These are phyloP conservation scores for Periparus ater DNA, from an alignment of 2,797 vertebrate genomes.

Conservation along the genomic window DNA sequence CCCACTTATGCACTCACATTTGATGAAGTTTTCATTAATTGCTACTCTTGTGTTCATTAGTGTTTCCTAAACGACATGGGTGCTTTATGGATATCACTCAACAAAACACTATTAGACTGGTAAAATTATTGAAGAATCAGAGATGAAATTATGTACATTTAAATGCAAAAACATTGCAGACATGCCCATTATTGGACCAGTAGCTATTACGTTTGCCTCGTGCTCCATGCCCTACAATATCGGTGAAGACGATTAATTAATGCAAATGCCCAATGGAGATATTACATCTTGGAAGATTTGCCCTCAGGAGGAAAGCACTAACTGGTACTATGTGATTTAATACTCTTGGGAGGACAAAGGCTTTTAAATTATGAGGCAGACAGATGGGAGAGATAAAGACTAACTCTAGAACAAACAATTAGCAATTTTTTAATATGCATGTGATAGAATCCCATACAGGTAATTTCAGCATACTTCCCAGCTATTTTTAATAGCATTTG, in stretches of 20 bases:
- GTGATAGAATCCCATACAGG: neutral
- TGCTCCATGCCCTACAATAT: slow-evolving; percentile 1
- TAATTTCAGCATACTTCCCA: neutral
- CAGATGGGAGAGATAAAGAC: slow-evolving; percentile 32
- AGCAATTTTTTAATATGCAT: neutral
- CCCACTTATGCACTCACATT: neutral
- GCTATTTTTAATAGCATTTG: neutral
- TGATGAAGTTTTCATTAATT: neutral
- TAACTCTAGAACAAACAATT: neutral
- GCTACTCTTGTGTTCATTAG: neutral
- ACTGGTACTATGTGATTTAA: slow-evolving; percentile 1
- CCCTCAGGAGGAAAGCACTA: slow-evolving; percentile 34
- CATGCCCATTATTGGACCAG: neutral
- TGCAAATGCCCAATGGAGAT: slow-evolving; percentile 3
- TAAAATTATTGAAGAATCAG: neutral
- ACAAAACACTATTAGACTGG: neutral
- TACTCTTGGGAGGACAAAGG: slow-evolving; percentile 27
- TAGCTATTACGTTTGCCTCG: neutral
- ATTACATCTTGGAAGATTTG: neutral
- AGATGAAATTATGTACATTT: neutral
- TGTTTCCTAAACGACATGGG: neutral
- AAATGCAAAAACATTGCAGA: neutral
- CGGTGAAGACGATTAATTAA: slow-evolving; percentile 15
- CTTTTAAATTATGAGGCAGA: slow-evolving; percentile 54
- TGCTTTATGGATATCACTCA: neutral